Conservation (phyloP, 2,888 invertebrate species). For the Lepidocyrtoides sp. region DNA sequence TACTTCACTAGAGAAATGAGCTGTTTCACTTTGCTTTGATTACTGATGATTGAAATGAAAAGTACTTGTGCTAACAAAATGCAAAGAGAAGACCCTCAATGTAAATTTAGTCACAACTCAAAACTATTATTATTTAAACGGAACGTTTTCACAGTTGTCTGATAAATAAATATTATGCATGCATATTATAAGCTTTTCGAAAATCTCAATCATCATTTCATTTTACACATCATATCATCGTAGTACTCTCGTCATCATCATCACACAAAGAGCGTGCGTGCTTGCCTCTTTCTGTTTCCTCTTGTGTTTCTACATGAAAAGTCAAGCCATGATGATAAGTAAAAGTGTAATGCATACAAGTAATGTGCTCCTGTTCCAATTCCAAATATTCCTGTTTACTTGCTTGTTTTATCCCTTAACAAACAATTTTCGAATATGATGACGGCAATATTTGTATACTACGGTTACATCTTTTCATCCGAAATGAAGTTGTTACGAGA, state of each 20-base stretch:
- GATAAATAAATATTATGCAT: constrained; percentile 2
- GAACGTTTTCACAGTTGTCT: constrained; percentile 43
- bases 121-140: constrained; percentile 36
- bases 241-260: neutral
- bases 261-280: neutral
- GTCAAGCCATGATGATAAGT: constrained; percentile 43
- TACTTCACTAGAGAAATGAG: constrained; percentile 47
- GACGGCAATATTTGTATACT: constrained; percentile 31
- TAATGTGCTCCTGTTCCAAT: constrained; percentile 36
- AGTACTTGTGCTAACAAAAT: constrained; percentile 71
- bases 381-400: constrained; percentile 37
- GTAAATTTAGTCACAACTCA: neutral
- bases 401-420: constrained; percentile 35
- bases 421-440: constrained; percentile 29
- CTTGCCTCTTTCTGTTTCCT: neutral
- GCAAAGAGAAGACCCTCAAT: constrained; percentile 20
- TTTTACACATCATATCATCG: constrained; percentile 2
- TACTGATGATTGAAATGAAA: constrained; percentile 68
- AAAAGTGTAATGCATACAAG: neutral
- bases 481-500: constrained; percentile 42
- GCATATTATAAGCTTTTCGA: neutral
- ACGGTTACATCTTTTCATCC: constrained; percentile 1
- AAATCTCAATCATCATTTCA: constrained; percentile 64
- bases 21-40: constrained; percentile 34
- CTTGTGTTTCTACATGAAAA: constrained; percentile 45